Conservation (phyloP, 2,113 vertebrate species). For the Mixornis gularis region DNA sequence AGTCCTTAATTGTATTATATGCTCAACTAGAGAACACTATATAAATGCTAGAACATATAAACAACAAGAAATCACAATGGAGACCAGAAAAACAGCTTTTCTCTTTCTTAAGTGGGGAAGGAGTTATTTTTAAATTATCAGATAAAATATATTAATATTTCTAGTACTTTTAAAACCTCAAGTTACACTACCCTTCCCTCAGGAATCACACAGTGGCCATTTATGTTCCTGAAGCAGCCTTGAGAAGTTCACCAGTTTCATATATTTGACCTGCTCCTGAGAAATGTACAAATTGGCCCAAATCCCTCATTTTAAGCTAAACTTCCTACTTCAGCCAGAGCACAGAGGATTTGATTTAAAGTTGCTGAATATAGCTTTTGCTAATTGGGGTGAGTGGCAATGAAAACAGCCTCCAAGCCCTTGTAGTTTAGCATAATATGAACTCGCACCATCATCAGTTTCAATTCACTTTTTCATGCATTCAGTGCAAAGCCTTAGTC, state of each 20-base stretch:
- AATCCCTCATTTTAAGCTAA: background rate
- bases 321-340: background rate
- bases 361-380: background rate
- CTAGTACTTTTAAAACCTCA: background rate
- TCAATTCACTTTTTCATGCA: background rate
- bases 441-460: background rate
- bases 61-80: background rate
- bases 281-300: background rate
- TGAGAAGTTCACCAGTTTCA: background rate
- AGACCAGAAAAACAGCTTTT: background rate
- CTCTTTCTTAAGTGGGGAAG: background rate
- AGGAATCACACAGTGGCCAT: background rate
- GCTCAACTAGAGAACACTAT: background rate
- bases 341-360: background rate
- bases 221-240: background rate
- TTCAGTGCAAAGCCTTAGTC: background rate
- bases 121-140: background rate
- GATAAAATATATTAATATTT: background rate
- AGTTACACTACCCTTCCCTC: background rate
- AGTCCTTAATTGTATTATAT: background rate
- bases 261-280: background rate
- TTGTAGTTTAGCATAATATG: background rate
- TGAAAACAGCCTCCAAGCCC: background rate
- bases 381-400: background rate
- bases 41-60: background rate